phyloP scores from a whole-genome alignment of 2,888 invertebrate genomes.

The Megalurothrips usitatus region DNA sequence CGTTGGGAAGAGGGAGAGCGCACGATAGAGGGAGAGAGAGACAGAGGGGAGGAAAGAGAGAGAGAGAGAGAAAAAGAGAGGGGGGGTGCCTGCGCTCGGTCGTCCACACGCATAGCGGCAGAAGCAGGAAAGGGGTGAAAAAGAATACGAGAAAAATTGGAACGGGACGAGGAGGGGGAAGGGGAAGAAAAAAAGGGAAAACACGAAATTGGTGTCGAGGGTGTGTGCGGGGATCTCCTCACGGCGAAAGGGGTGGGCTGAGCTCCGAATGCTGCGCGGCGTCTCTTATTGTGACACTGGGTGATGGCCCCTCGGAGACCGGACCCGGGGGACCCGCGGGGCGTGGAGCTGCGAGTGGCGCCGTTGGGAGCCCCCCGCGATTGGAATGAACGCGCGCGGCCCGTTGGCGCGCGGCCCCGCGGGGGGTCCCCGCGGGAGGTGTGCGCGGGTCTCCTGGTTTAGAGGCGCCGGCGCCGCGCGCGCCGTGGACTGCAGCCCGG shows the following conservation, averaged over 20 bases:
- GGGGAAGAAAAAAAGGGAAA: conserved; percentile 7
- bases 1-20: neutral
- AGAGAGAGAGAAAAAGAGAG: neutral
- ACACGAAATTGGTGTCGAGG: neutral
- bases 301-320: conserved; percentile 17
- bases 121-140: neutral
- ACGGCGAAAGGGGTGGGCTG: neutral
- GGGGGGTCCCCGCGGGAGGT: neutral
- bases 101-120: neutral
- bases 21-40: neutral
- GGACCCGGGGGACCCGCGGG: neutral
- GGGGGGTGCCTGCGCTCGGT: too few relatives aligned
- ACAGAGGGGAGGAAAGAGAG: neutral
- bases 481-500: too few relatives aligned
- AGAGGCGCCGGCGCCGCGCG: too few relatives aligned
- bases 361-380: neutral
- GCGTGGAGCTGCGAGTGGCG: neutral
- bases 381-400: conserved; percentile 8
- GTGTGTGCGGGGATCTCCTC: neutral
- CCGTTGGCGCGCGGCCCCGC: neutral
- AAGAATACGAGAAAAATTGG: neutral
- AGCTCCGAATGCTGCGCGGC: neutral
- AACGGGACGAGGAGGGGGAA: neutral
- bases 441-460: too few relatives aligned
- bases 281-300: conserved; percentile 19